Percentiles rank a stretch among this genome's conserved stretches.
Conservation (phyloP, 1,140 invertebrate species). For the Scaptomyza hsui region DNA sequence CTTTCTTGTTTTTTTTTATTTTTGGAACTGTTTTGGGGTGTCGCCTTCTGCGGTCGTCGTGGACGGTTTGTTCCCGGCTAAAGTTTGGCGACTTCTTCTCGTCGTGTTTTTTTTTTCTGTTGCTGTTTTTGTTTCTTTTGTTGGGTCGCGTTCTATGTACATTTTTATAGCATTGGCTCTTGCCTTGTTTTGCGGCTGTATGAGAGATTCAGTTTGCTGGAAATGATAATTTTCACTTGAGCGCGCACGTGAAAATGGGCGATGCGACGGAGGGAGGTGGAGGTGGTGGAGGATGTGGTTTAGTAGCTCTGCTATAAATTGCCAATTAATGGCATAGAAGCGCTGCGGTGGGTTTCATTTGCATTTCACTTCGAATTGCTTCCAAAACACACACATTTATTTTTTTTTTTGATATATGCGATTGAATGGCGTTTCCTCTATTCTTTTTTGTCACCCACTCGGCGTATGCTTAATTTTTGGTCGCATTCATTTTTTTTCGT, state of each 20-base stretch:
- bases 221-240: conserved; percentile 83
- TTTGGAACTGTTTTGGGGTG: conserved; percentile 26
- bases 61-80: conserved; percentile 63
- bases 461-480: conserved; percentile 51
- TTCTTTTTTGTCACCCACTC: conserved; percentile 28
- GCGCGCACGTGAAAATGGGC: conserved; percentile 61
- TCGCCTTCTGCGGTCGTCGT: conserved; percentile 64
- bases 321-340: conserved; percentile 70
- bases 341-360: conserved; percentile 63
- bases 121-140: conserved; percentile 32
- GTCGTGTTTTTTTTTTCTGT: conserved; percentile 23
- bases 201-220: conserved; percentile 63
- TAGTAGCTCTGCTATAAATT: conserved; percentile 66
- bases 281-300: conserved; percentile 29
- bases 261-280: neutral
- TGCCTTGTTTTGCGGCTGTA: conserved; percentile 48
- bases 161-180: conserved; percentile 69
- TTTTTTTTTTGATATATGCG: conserved; percentile 28
- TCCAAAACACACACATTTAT: conserved; percentile 12
- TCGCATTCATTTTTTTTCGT: conserved; percentile 46
- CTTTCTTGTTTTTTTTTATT: conserved; percentile 14
- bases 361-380: conserved; percentile 57
- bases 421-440: conserved; percentile 33
- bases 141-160: conserved; percentile 53
- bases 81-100: conserved; percentile 71